phyloP scores from a whole-genome alignment of 2,888 invertebrate genomes.

The Amblyjoppa fuscipennis region DNA sequence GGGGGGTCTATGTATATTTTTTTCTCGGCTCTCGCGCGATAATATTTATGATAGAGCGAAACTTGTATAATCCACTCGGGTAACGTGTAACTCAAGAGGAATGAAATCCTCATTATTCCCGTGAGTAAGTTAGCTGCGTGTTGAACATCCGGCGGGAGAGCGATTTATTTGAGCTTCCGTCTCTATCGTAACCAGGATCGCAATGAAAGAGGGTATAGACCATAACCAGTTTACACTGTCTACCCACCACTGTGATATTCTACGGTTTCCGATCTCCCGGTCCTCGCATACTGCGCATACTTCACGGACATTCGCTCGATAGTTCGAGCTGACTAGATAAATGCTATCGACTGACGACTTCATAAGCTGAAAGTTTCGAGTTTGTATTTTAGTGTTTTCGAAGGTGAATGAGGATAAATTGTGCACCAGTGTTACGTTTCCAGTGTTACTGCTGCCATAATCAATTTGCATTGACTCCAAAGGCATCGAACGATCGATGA shows the following conservation, averaged over 20 bases:
- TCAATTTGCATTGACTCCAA: background rate
- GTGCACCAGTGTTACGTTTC: background rate
- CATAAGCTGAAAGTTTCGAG: background rate
- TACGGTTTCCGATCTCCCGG: background rate
- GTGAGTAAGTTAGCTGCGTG: slow-evolving; percentile 74
- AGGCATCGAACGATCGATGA: background rate
- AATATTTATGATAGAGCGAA: slow-evolving; percentile 66
- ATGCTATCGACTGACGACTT: slow-evolving; percentile 28
- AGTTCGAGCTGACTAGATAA: slow-evolving; percentile 17
- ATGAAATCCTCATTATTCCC: slow-evolving; percentile 80
- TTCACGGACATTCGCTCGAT: background rate
- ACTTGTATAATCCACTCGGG: slow-evolving; percentile 63
- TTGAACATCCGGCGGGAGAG: slow-evolving; percentile 79
- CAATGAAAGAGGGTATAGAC: slow-evolving; percentile 77
- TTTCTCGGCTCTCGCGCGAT: slow-evolving; percentile 52
- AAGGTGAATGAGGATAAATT: background rate
- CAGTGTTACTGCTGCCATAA: background rate
- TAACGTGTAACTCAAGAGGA: slow-evolving; percentile 72
- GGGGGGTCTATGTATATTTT: slow-evolving; percentile 14
- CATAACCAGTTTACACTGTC: slow-evolving; percentile 78
- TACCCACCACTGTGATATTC: slow-evolving; percentile 65
- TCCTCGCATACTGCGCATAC: slow-evolving; percentile 9
- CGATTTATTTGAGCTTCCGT: slow-evolving; percentile 82
- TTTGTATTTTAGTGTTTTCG: background rate
- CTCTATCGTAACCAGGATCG: slow-evolving; percentile 79